A percentile compares a stretch with the other conserved stretches of the same genome.
Conservation (phyloP, 1,140 invertebrate species). For the Aleiodes sp. region DNA sequence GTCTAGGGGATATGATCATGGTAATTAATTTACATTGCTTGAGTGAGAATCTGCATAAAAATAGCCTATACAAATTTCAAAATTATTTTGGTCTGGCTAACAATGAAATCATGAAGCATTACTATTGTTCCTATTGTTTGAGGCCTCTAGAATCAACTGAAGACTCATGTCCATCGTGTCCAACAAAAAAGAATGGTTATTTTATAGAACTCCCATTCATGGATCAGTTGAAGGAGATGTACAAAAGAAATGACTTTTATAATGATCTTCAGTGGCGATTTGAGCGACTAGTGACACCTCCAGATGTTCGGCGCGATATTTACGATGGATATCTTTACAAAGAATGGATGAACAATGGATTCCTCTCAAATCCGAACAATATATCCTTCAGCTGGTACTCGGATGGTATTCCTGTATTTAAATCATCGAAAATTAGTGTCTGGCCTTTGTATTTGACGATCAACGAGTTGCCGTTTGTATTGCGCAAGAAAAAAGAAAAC, state of each 20-base stretch:
- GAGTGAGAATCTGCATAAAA: constrained; percentile 26
- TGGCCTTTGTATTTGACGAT: constrained; percentile 49
- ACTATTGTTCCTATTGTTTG: constrained; percentile 13
- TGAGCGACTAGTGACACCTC: neutral
- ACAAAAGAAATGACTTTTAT: constrained; percentile 27
- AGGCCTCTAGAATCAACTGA: neutral
- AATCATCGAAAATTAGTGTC: constrained; percentile 41
- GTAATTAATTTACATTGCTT: constrained; percentile 36
- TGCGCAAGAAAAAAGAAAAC: constrained; percentile 11
- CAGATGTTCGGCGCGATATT: constrained; percentile 18
- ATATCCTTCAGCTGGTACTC: constrained; percentile 37
- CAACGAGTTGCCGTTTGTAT: constrained; percentile 35
- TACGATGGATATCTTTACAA: constrained; percentile 20
- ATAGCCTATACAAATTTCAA: constrained; percentile 14
- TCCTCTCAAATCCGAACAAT: constrained; percentile 21
- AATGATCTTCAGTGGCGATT: constrained; percentile 24
- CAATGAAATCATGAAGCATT: constrained; percentile 3
- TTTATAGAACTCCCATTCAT: constrained; percentile 25
- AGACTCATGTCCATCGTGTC: constrained; percentile 7
- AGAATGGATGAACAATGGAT: neutral
- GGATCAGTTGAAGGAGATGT: constrained; percentile 28
- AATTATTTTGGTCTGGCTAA: neutral
- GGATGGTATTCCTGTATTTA: constrained; percentile 45
- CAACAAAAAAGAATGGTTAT: constrained; percentile 22
- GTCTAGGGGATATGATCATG: constrained; percentile 34